A percentile compares a stretch with the other conserved stretches of the same genome.
Conservation (phyloP, 2,113 vertebrate genomes). For the Penelope pileata region DNA sequence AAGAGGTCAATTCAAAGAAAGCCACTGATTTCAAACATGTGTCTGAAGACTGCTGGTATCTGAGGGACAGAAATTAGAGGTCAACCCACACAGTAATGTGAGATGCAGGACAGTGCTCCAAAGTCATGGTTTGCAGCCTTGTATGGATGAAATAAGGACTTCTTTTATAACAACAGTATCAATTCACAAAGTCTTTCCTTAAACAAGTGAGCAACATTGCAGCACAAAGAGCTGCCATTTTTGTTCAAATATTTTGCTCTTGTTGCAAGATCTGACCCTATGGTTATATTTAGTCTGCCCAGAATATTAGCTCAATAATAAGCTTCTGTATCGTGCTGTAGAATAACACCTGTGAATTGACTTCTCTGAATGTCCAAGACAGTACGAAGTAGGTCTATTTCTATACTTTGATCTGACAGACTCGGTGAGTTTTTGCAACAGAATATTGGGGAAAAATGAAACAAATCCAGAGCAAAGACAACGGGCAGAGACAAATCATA, state of each 20-base stretch:
- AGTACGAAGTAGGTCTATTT: not conserved
- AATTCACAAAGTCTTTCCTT: not conserved
- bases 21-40: not conserved
- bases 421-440: conserved; percentile 19
- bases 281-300: not conserved
- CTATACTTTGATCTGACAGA: not conserved
- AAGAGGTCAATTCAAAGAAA: not conserved
- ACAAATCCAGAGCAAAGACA: not conserved
- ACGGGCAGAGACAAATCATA: not conserved
- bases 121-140: not conserved
- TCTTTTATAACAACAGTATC: not conserved
- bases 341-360: conserved; percentile 29
- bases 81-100: not conserved
- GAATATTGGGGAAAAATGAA: not conserved
- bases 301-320: not conserved
- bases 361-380: not conserved
- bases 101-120: not conserved
- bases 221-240: not conserved
- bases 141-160: not conserved
- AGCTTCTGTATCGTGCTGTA: conserved; percentile 7
- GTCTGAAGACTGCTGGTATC: not conserved
- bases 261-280: not conserved
- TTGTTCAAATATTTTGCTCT: not conserved
- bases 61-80: not conserved
- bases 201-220: not conserved